Conservation (phyloP, 1,140 invertebrate genomes). For the Cyclargus thomasi region DNA sequence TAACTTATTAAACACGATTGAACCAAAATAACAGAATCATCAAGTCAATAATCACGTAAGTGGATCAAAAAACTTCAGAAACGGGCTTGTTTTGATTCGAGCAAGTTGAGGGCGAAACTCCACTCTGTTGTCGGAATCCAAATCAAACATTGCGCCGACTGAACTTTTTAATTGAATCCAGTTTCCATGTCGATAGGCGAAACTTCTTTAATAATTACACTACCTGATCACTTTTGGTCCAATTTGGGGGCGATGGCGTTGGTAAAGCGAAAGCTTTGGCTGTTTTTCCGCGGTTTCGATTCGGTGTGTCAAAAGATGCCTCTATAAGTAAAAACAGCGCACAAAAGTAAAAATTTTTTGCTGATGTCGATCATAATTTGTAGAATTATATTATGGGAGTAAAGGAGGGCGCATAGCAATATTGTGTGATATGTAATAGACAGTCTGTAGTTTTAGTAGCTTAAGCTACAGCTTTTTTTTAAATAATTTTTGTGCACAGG, state of each 20-base stretch:
- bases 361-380: too few relatives aligned
- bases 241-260: slow-evolving; percentile 5
- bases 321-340: too few relatives aligned
- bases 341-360: too few relatives aligned
- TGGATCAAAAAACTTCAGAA: not conserved
- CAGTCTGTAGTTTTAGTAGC: too few relatives aligned
- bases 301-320: too few relatives aligned
- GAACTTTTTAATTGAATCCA: slow-evolving; percentile 66
- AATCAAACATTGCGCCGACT: slow-evolving; percentile 43
- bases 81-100: not conserved
- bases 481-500: too few relatives aligned
- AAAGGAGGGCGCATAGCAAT: too few relatives aligned
- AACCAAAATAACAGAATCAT: not conserved
- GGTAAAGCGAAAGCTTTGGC: slow-evolving; percentile 12
- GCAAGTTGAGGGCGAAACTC: not conserved
- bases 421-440: too few relatives aligned
- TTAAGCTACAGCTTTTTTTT: too few relatives aligned
- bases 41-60: not conserved
- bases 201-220: slow-evolving; percentile 67
- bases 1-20: not conserved
- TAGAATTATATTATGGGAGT: too few relatives aligned
- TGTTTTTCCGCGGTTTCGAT: not conserved
- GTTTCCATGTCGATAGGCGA: slow-evolving; percentile 48
- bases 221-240: slow-evolving; percentile 34
- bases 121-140: slow-evolving; percentile 29